Evolutionary conservation across 2,888 invertebrate genomes (phyloP).

Genomic region (Hedya salicella): DNA sequence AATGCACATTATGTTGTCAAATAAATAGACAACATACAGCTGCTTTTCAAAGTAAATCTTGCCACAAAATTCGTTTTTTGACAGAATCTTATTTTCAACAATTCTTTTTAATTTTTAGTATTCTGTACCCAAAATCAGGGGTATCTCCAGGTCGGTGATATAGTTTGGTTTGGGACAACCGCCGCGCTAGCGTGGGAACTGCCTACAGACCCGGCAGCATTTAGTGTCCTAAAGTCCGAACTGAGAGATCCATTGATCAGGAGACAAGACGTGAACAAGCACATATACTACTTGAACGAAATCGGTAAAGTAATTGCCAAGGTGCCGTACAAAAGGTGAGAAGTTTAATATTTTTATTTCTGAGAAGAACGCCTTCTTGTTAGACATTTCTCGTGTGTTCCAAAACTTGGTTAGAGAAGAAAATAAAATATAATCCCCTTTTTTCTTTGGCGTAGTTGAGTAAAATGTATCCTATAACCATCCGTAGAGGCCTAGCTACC

Average conservation of each 20-base stretch:
- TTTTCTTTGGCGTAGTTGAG: too few relatives aligned
- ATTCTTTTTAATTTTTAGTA: conserved; percentile 61
- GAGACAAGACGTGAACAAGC: conserved; percentile 60
- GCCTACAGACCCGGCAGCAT: conserved; percentile 84
- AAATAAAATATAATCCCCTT: too few relatives aligned
- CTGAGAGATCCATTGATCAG: conserved; percentile 55
- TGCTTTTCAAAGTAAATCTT: too few relatives aligned
- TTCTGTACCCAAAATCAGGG: conserved; percentile 87
- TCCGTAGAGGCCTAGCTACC: too few relatives aligned
- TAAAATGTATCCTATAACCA: too few relatives aligned
- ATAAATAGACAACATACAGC: too few relatives aligned
- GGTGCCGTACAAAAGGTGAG: conserved; percentile 68
- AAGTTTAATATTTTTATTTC: neutral
- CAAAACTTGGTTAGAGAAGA: too few relatives aligned
- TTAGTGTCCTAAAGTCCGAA: conserved; percentile 59
- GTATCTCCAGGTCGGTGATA: conserved; percentile 82
- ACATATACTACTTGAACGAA: conserved; percentile 69
- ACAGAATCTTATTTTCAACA: neutral
- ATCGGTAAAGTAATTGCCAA: conserved; percentile 68
- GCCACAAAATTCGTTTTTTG: too few relatives aligned
- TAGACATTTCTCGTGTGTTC: too few relatives aligned
- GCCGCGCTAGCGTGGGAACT: conserved; percentile 92
- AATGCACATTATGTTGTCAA: too few relatives aligned
- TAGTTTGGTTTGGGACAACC: conserved; percentile 89
- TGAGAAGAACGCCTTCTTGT: too few relatives aligned